Percentiles rank a stretch among this genome's conserved stretches.
These are phyloP conservation scores for Drosophila ezoana DNA, from an alignment of 2,888 invertebrate genomes.

Conservation along the genomic window DNA sequence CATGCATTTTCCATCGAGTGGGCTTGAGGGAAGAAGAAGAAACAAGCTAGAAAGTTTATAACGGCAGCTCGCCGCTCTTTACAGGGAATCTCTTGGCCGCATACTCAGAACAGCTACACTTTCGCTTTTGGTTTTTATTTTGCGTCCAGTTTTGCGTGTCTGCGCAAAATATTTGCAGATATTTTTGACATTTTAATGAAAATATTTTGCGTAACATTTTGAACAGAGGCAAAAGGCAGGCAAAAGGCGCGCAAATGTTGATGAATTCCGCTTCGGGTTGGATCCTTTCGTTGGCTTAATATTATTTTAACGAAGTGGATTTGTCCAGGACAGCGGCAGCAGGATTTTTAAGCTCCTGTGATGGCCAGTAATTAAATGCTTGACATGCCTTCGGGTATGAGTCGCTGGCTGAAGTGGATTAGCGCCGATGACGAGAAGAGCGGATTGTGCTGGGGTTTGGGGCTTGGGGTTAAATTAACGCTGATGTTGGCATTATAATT, in stretches of 20 bases:
- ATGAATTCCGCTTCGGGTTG: constrained; percentile 53
- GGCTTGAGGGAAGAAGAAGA: too few species aligned
- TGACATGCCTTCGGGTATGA: constrained; percentile 69
- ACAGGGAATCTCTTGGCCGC: too few species aligned
- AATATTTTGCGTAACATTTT: constrained; percentile 70
- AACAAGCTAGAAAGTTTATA: too few species aligned
- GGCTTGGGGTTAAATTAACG: constrained; percentile 57
- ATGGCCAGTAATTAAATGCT: constrained; percentile 78
- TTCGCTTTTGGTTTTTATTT: not conserved
- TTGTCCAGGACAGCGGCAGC: constrained; percentile 29
- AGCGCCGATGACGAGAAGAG: constrained; percentile 22
- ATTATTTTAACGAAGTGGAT: constrained; percentile 75
- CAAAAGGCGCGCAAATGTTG: constrained; percentile 28
- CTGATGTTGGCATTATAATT: constrained; percentile 75
- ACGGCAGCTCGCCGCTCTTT: too few species aligned
- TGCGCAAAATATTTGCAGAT: constrained; percentile 77
- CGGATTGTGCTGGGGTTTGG: constrained; percentile 20
- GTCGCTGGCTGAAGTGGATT: constrained; percentile 47
- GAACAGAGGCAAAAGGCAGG: constrained; percentile 35
- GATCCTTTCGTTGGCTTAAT: constrained; percentile 62
- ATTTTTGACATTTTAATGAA: constrained; percentile 75
- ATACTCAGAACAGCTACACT: not conserved
- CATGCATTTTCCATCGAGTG: too few species aligned
- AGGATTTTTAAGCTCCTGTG: constrained; percentile 68
- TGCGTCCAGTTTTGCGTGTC: constrained; percentile 67